These are phyloP conservation scores for Synodontis membranacea DNA, from an alignment of 2,113 vertebrate species.

Conservation along the genomic window DNA sequence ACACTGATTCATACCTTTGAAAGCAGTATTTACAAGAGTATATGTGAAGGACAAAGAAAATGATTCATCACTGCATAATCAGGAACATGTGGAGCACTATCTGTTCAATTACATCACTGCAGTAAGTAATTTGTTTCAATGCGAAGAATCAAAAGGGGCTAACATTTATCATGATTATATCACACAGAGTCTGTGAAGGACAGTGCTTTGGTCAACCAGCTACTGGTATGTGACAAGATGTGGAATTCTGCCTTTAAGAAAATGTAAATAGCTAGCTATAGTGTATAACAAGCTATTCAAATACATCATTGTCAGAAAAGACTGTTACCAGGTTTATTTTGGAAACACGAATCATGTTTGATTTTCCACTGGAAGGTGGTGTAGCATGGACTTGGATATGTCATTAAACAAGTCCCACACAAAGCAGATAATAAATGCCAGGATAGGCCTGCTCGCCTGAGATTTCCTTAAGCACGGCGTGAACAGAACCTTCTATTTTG, in stretches of 20 bases:
- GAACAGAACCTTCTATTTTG: constrained; percentile 28
- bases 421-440: constrained; percentile 20
- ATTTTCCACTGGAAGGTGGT: neutral
- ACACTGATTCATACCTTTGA: neutral
- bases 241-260: neutral
- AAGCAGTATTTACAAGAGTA: constrained; percentile 26
- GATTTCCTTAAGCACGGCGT: constrained; percentile 12
- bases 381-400: neutral
- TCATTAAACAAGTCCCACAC: neutral
- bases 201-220: neutral
- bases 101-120: constrained; percentile 24
- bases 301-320: neutral
- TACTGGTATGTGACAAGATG: neutral
- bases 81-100: constrained; percentile 39
- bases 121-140: constrained; percentile 29
- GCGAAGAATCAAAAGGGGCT: constrained; percentile 14
- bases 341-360: neutral
- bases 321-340: neutral
- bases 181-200: constrained; percentile 34
- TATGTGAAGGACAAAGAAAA: constrained; percentile 30
- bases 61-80: constrained; percentile 31
- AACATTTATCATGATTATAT: constrained; percentile 42
- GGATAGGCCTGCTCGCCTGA: neutral
- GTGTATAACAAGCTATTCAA: neutral
- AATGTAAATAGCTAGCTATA: neutral